phyloP scores from a whole-genome alignment of 1,140 invertebrate genomes.

The Leptinotarsa lineolata region DNA sequence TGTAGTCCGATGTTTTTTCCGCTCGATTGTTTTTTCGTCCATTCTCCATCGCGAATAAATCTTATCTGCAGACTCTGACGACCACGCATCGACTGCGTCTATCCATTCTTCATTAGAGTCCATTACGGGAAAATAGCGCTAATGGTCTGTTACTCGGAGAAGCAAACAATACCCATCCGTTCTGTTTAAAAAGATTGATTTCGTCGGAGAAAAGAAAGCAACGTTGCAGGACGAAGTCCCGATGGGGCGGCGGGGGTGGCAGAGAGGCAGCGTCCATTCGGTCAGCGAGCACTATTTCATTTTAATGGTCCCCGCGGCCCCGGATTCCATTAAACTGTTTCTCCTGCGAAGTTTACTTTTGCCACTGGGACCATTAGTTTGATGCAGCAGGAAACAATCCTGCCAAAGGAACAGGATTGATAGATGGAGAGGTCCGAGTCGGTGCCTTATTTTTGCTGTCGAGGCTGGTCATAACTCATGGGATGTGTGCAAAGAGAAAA shows the following conservation, averaged over 20 bases:
- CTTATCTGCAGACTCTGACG: not conserved
- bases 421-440: conserved; percentile 44
- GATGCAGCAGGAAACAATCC: conserved; percentile 56
- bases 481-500: not conserved
- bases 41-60: conserved; percentile 3
- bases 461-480: not conserved
- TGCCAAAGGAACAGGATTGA: conserved; percentile 52
- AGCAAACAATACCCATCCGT: conserved; percentile 30
- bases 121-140: conserved; percentile 19
- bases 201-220: conserved; percentile 14
- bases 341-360: conserved; percentile 55
- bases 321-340: conserved; percentile 59
- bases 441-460: conserved; percentile 5
- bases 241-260: not conserved
- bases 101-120: conserved; percentile 21
- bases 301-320: conserved; percentile 58
- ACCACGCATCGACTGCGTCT: not conserved
- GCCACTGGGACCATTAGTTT: conserved; percentile 57
- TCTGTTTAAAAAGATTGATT: conserved; percentile 32
- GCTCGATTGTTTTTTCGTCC: not conserved
- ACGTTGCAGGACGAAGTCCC: conserved; percentile 18
- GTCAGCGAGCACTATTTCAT: conserved; percentile 56
- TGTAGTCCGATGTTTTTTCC: not conserved
- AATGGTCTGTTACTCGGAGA: conserved; percentile 18
- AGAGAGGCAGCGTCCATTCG: conserved; percentile 40